phyloP scores from a whole-genome alignment of 2,113 vertebrate species.

The Megaceryle maxima region DNA sequence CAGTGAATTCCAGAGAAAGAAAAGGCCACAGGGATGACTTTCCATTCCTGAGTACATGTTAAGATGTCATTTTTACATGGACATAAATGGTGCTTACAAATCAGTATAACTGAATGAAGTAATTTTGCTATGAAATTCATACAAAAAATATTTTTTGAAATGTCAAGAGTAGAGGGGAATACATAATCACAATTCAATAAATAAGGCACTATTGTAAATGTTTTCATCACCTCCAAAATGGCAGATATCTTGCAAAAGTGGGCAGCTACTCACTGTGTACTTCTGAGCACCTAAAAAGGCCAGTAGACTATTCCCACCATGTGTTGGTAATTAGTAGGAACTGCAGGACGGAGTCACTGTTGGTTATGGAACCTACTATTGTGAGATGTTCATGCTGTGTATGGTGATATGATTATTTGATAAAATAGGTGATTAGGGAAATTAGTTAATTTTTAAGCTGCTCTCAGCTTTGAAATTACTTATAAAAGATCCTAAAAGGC shows the following conservation, averaged over 20 bases:
- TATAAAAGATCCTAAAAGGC: neutral
- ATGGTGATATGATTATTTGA: neutral
- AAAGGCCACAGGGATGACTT: constrained; percentile 14
- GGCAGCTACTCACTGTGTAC: neutral
- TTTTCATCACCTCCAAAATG: neutral
- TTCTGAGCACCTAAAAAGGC: neutral
- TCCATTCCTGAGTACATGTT: neutral
- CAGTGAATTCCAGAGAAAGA: constrained; percentile 35
- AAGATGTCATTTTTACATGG: constrained; percentile 45
- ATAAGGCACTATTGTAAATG: neutral
- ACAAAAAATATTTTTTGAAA: neutral
- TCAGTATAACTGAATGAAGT: neutral
- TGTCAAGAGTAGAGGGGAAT: neutral
- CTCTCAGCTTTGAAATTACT: neutral
- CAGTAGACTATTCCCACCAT: neutral
- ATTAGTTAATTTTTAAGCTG: neutral
- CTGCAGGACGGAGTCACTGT: neutral
- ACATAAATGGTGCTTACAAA: neutral
- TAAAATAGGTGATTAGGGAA: neutral
- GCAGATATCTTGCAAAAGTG: neutral
- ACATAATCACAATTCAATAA: neutral
- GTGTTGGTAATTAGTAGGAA: neutral
- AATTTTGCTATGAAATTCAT: neutral
- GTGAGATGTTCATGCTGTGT: neutral
- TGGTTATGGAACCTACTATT: neutral